Base-by-base conservation (phyloP, 1,140 invertebrate genomes). In the Temnothorax longispinosus region DNA sequence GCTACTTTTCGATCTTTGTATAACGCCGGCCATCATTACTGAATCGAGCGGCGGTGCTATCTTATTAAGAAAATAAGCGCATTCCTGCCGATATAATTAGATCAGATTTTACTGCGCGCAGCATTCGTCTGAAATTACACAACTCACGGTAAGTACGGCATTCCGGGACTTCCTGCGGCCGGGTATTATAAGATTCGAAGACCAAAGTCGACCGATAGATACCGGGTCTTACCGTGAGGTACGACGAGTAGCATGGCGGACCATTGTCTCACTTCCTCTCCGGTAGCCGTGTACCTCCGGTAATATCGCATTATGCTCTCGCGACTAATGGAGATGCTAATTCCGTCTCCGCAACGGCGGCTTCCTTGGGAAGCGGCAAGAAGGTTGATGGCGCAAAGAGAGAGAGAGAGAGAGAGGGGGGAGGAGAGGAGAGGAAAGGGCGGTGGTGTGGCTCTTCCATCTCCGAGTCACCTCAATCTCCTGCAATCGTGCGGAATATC, bases 321-420 rank as follows among this genome's bases (percentile, higher is more conserved):
- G 81, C 91, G 89, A 91, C 93, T 94, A 94, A 94, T 94, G 93
- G 93, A 94, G 93, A 94, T 93, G 93, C 93, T 94, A 94, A 94
- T 93, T 94, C 93, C 90, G 89, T 92, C 88, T 90, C 89, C 78
- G 71, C 74, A 65, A 84, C 69, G 54, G 64, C 87, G 65, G 82
- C 85, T 85, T 86, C 75, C 87, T 89, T 87, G 75, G 65, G 38
- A 89, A 87, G 80, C 80, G 80, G 86, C 75, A 85, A 87, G 76
- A 86, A 80, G 87, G 75, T 88, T 76, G 76, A 84, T 81, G 75
- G 64, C n/a, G 54, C 35, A 38, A 18, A 85, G 67, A 65, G 27
- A 85, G 67, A 65, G 44, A 58, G 18, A 35, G 18, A 13, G 72
- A 52, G 67, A 64, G 44, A 75, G 44, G 85, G 62, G 52, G 38